A percentile compares a stretch with the other conserved stretches of the same genome.
Evolutionary conservation across 2,797 vertebrate species (phyloP).

Genomic region (Pantherophis alleghaniensis): DNA sequence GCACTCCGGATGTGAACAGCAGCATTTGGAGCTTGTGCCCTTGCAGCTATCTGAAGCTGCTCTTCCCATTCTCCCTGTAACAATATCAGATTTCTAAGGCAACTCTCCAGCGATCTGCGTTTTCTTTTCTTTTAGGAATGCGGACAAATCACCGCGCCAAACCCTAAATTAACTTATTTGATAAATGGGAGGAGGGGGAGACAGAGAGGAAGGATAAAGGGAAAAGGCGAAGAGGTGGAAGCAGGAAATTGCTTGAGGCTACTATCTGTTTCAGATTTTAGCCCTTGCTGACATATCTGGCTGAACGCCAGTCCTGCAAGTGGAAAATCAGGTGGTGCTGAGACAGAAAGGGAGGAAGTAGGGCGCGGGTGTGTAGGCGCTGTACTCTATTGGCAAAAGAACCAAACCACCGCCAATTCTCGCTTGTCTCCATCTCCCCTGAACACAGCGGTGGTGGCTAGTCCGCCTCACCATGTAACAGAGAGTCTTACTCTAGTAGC

Average conservation of each 20-base stretch:
- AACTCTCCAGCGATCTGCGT: slow-evolving; percentile 36
- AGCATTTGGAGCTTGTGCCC: slow-evolving; percentile 25
- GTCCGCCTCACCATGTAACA: slow-evolving; percentile 30
- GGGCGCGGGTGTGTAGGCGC: not conserved
- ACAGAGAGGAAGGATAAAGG: not conserved
- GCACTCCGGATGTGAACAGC: slow-evolving; percentile 9
- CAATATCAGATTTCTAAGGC: slow-evolving; percentile 32
- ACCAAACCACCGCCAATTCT: not conserved
- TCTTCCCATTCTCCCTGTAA: slow-evolving; percentile 10
- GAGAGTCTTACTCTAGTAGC: slow-evolving; percentile 54
- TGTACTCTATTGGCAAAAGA: slow-evolving; percentile 13
- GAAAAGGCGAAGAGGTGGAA: slow-evolving; percentile 31
- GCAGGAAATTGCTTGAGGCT: slow-evolving; percentile 54
- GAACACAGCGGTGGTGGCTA: slow-evolving; percentile 37
- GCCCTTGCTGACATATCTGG: slow-evolving; percentile 68
- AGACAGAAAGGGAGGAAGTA: slow-evolving; percentile 25
- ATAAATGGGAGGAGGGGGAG: slow-evolving; percentile 11
- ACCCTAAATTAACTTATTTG: slow-evolving; percentile 65
- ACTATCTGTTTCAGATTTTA: slow-evolving; percentile 70
- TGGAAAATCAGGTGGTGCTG: slow-evolving; percentile 43
- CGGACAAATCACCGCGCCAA: slow-evolving; percentile 40
- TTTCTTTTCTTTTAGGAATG: slow-evolving; percentile 50
- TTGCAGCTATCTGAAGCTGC: slow-evolving; percentile 50
- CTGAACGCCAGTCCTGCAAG: slow-evolving; percentile 64
- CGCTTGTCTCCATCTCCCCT: not conserved